phyloP scores from a whole-genome alignment of 35 echinoderm and acorn worm species.

The Ptychodera flava region DNA sequence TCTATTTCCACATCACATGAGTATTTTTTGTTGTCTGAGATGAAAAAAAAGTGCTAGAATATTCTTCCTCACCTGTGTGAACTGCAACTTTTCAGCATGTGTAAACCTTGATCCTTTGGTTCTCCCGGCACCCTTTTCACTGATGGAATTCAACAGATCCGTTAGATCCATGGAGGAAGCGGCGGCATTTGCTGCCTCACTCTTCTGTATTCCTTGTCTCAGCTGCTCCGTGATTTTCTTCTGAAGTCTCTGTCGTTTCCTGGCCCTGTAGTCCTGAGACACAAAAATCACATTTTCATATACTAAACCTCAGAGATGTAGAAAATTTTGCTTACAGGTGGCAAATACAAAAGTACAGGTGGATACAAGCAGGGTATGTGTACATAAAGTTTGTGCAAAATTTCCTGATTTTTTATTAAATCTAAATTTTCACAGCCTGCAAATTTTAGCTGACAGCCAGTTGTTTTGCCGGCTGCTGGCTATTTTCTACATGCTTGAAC shows the following conservation, averaged over 20 bases:
- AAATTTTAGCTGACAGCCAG: no score
- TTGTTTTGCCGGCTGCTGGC: no score
- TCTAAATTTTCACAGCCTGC: no score
- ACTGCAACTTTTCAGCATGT: constrained; percentile 85
- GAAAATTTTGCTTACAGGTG: no score
- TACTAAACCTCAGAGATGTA: not conserved
- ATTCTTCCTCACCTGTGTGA: constrained; percentile 80
- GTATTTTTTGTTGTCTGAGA: no score
- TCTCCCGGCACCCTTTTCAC: constrained; percentile 46
- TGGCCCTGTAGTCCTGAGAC: constrained; percentile 74
- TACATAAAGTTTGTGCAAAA: no score
- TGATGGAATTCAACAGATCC: constrained; percentile 58
- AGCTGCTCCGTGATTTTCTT: constrained; percentile 78
- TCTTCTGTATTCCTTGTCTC: constrained; percentile 56
- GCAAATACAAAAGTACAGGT: no score
- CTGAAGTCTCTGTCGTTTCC: constrained; percentile 65
- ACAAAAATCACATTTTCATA: not conserved
- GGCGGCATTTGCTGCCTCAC: constrained; percentile 29
- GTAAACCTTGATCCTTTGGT: constrained; percentile 89
- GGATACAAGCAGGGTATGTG: no score
- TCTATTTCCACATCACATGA: no score
- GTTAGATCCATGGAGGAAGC: constrained; percentile 42
- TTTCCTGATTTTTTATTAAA: no score
- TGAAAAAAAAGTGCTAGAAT: no score
- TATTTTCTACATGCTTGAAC: no score